Base-by-base conservation (phyloP, 1,140 invertebrate species). In the Diorhabda sublineata region DNA sequence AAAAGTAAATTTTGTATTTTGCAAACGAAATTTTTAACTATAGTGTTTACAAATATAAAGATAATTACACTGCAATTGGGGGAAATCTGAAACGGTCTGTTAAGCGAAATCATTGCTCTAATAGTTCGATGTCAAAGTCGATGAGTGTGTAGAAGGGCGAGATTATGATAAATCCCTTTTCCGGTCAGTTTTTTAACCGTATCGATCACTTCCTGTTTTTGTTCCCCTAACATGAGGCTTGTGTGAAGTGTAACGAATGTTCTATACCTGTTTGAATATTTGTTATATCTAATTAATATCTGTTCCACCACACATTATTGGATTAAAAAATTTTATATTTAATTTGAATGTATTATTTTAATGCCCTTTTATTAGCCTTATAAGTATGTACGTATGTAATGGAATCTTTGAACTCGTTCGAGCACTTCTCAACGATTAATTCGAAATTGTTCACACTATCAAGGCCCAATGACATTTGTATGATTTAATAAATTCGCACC, bases 161-260 rank as follows among this genome's bases (percentile, higher is more conserved):
- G 58, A 60, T 60, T 60, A 60, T 42, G 58, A 60, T 60, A 60
- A 60, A 60, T 60, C 58, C 58, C 58, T 42, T 42, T 60, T 60
- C 58, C 58, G 58, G 58, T 26, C 58, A 60, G 5, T 26, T 42
- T 26, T 60, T 60, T 60, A 26, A 60, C 26, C 58, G 58, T 60
- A 60, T 60, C 58, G 58, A 42, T 42, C 6, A 26, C 58, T 60
- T 60, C 58, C 58, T 60, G 58, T 26, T 60, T 60, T 60, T 26
- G 58, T 60, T 60, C 42, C 58, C 58, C 42, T 26, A 60, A 60
- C 58, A 41, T 60, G 26, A 60, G 42, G 42, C 7, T 3, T 56
- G 2, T 56, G 52, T 7, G 6, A 56, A 56, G 6, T 56, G 52
- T 6, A 7, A n/a, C 6, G 6, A 56, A 56, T 56, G n/a, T 56